Conservation (phyloP, 2,797 vertebrate genomes). For the Okamejei kenojei region DNA sequence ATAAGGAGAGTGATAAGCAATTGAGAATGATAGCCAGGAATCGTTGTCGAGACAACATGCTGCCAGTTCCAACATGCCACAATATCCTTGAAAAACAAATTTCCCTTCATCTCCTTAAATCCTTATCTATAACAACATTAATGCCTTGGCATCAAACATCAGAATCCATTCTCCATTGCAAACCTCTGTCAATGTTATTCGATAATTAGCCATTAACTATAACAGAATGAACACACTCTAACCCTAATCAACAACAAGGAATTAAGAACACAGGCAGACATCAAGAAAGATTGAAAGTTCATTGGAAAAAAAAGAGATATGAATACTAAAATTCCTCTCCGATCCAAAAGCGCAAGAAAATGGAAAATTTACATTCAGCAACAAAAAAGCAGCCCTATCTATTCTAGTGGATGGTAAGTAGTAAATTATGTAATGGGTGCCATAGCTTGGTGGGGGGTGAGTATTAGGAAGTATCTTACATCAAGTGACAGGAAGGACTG, state of each 20-base stretch:
- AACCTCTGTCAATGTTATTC: neutral
- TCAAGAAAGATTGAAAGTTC: too few species aligned
- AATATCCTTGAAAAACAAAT: neutral
- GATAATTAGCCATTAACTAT: neutral
- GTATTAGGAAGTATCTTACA: neutral
- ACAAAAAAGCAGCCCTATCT: neutral
- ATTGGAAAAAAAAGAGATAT: neutral
- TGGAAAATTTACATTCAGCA: neutral
- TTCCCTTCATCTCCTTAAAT: neutral
- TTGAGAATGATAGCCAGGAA: neutral
- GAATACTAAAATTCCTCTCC: too few species aligned
- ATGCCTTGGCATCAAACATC: neutral
- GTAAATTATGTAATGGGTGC: neutral
- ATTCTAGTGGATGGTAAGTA: neutral
- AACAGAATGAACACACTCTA: neutral
- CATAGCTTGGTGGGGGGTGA: neutral
- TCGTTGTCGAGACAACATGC: neutral
- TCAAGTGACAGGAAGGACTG: slow-evolving; percentile 4
- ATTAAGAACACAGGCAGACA: neutral
- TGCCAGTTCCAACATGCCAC: neutral
- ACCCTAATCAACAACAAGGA: neutral
- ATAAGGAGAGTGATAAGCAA: neutral
- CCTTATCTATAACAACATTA: neutral
- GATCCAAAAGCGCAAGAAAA: neutral
- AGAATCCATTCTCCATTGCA: neutral